Percentiles rank a stretch among this genome's conserved stretches.
These are phyloP conservation scores for Neosilurus mollespiculum DNA, from an alignment of 2,797 vertebrate genomes.

Conservation along the genomic window DNA sequence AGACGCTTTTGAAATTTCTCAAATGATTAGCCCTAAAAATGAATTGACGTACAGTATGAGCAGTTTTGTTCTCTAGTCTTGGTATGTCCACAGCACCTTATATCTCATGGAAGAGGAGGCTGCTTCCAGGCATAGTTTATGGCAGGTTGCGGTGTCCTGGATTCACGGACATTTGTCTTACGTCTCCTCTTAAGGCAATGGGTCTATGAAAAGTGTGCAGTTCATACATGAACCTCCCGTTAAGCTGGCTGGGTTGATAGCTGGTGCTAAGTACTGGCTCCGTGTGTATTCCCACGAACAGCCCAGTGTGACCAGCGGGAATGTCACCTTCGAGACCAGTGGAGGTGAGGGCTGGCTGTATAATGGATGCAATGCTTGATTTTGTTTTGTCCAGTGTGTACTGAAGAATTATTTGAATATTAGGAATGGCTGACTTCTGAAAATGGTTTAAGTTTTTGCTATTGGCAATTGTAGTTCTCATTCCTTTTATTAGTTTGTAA, in stretches of 20 bases:
- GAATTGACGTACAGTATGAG: neutral
- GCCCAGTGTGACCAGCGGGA: conserved; percentile 84
- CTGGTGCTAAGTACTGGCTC: conserved; percentile 89
- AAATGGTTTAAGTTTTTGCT: neutral
- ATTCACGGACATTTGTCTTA: conserved; percentile 88
- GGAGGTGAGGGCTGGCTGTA: conserved; percentile 84
- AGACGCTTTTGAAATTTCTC: neutral
- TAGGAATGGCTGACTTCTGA: neutral
- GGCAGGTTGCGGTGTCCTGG: conserved; percentile 59
- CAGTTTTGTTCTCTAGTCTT: conserved; percentile 56
- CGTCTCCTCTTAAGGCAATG: conserved; percentile 88
- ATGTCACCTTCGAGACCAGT: conserved; percentile 91
- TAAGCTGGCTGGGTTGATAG: conserved; percentile 87
- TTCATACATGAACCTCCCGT: conserved; percentile 82
- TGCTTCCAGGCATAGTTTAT: conserved; percentile 36
- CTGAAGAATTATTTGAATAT: neutral
- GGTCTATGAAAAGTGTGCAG: conserved; percentile 80
- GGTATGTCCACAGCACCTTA: conserved; percentile 55
- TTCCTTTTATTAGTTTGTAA: neutral
- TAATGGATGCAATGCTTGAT: conserved; percentile 8
- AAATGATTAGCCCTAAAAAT: neutral
- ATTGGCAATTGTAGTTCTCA: neutral
- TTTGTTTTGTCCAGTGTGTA: neutral
- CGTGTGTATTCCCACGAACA: conserved; percentile 91
- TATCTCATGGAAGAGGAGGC: conserved; percentile 36